Conservation (phyloP, 1,140 invertebrate genomes). For the Drosophila fuyamai region DNA sequence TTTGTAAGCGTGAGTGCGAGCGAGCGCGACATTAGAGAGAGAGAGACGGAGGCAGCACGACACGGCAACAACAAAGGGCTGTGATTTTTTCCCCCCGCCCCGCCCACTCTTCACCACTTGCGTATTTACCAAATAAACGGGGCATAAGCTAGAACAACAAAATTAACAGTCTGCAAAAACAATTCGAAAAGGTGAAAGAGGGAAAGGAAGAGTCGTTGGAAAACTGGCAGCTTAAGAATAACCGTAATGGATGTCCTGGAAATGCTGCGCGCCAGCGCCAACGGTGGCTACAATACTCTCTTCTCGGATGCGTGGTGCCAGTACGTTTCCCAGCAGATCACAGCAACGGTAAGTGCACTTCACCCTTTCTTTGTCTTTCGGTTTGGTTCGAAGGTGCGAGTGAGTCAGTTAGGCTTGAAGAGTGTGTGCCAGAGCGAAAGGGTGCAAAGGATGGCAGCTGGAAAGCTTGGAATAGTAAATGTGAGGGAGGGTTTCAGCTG, state of each 20-base stretch:
- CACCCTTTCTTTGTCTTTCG: constrained; percentile 32
- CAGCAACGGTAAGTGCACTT: constrained; percentile 68
- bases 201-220: neutral
- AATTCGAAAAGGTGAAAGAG: constrained; percentile 3
- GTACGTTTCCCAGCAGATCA: constrained; percentile 68
- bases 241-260: constrained; percentile 71
- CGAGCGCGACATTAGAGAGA: neutral
- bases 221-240: neutral
- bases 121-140: constrained; percentile 48
- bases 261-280: constrained; percentile 64
- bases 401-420: constrained; percentile 14
- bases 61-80: constrained; percentile 34
- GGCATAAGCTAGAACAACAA: constrained; percentile 22
- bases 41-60: neutral
- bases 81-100: constrained; percentile 31
- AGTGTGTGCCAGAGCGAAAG: neutral
- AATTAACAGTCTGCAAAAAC: constrained; percentile 10
- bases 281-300: constrained; percentile 59
- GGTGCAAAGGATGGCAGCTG: neutral
- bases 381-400: neutral
- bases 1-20: constrained; percentile 11
- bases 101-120: constrained; percentile 13
- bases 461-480: neutral
- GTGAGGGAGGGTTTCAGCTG: constrained; percentile 10
- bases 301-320: constrained; percentile 77